Conservation (phyloP, 2,113 vertebrate species). For the Mirounga angustirostris region DNA sequence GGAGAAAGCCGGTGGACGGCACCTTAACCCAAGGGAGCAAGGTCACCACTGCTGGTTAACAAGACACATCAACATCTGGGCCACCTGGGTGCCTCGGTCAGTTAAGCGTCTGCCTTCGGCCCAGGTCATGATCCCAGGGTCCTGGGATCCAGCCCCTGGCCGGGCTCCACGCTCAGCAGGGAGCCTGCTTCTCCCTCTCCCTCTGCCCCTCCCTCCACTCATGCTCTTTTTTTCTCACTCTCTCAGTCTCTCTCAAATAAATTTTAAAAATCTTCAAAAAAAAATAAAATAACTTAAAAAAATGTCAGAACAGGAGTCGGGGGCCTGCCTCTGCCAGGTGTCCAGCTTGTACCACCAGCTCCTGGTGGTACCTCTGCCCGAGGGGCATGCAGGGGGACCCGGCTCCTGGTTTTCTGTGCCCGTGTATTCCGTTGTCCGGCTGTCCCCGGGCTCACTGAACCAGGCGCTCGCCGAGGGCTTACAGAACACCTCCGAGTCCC, state of each 20-base stretch:
- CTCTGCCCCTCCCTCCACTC: not conserved
- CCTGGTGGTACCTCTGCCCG: not conserved
- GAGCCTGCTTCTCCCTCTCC: not conserved
- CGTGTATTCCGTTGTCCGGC: fast-evolving
- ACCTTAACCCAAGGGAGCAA: not conserved
- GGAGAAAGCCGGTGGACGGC: not conserved
- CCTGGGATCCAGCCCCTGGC: not conserved
- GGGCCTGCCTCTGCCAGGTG: not conserved
- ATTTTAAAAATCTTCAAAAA: not conserved
- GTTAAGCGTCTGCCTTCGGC: not conserved
- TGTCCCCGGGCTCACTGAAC: not conserved
- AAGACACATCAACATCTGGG: not conserved
- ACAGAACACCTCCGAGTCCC: not conserved
- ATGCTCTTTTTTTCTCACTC: not conserved
- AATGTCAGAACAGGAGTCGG: not conserved
- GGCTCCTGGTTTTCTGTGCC: not conserved
- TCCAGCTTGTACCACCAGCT: not conserved
- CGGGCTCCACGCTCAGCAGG: fast-evolving
- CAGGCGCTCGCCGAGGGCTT: not conserved
- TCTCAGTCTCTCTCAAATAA: not conserved
- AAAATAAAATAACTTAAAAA: no score
- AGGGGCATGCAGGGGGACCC: fast-evolving
- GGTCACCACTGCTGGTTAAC: not conserved
- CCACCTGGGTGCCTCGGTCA: not conserved
- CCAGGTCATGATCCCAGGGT: not conserved